Conservation (phyloP, 2,113 vertebrate genomes). For the Notothenia coriiceps region DNA sequence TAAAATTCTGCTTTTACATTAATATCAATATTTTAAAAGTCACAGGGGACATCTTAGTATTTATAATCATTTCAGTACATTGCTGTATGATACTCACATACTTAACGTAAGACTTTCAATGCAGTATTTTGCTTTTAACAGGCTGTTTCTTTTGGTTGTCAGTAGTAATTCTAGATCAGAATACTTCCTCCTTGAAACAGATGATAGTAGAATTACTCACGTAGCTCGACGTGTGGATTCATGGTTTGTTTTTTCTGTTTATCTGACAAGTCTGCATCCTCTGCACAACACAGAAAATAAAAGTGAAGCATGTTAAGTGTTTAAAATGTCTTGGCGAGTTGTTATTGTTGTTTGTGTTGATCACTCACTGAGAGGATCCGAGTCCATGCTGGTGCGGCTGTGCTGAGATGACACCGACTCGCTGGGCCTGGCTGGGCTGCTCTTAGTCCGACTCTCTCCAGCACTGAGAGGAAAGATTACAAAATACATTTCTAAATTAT, state of each 20-base stretch:
- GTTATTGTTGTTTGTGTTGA: not conserved
- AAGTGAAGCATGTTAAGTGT: not conserved
- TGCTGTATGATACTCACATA: too few relatives aligned
- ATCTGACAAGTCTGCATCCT: constrained; percentile 90
- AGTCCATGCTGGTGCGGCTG: constrained; percentile 82
- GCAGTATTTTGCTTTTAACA: too few relatives aligned
- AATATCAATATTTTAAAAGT: too few relatives aligned
- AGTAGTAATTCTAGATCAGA: not conserved
- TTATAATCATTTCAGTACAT: too few relatives aligned
- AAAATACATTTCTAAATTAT: not conserved
- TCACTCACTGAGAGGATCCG: constrained; percentile 88
- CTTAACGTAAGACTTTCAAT: too few relatives aligned
- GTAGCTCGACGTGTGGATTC: constrained; percentile 96
- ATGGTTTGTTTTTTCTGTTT: constrained; percentile 92
- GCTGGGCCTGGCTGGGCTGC: constrained; percentile 89
- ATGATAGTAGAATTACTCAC: constrained; percentile 83
- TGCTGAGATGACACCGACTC: constrained; percentile 82
- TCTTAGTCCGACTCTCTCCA: constrained; percentile 89
- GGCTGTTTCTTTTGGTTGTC: too few relatives aligned
- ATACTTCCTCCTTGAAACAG: not conserved
- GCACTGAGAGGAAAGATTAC: constrained; percentile 64
- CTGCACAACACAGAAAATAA: constrained; percentile 74
- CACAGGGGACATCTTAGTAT: too few relatives aligned
- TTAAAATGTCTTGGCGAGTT: not conserved
- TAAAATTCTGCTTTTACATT: too few relatives aligned